Evolutionary conservation across 2,797 vertebrate species (phyloP).

Genomic region (Galagoides demidoff): DNA sequence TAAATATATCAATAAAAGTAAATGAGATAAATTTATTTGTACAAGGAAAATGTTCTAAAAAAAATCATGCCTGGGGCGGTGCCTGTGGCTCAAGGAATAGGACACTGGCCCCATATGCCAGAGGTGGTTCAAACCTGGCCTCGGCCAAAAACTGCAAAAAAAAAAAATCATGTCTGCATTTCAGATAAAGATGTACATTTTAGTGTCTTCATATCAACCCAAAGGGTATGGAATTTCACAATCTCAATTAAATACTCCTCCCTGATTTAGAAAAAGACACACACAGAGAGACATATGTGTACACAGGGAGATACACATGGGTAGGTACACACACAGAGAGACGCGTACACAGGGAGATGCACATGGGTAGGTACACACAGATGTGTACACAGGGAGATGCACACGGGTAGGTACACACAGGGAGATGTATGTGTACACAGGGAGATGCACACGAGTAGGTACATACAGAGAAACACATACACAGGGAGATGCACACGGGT

Average conservation of each 20-base stretch:
- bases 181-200: background rate
- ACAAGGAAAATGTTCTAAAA: background rate
- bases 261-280: background rate
- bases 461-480: background rate
- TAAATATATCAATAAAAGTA: constrained; percentile 13
- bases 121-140: too few species aligned
- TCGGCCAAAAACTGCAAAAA: too few species aligned
- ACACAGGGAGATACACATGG: background rate
- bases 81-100: too few species aligned
- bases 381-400: background rate
- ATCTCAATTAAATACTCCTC: background rate
- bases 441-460: too few species aligned
- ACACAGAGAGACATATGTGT: background rate
- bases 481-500: too few species aligned
- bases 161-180: background rate
- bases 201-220: background rate
- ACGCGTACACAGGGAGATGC: too few species aligned
- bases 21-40: constrained; percentile 25
- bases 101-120: too few species aligned
- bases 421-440: background rate
- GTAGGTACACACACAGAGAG: fast-evolving
- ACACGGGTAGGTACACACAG: background rate
- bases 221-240: background rate
- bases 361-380: background rate
- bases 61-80: too few species aligned